Evolutionary conservation across 2,888 invertebrate genomes (phyloP), one percentile per base, ranked within the genome.

Genomic region (Synanthedon formicaeformis): DNA sequence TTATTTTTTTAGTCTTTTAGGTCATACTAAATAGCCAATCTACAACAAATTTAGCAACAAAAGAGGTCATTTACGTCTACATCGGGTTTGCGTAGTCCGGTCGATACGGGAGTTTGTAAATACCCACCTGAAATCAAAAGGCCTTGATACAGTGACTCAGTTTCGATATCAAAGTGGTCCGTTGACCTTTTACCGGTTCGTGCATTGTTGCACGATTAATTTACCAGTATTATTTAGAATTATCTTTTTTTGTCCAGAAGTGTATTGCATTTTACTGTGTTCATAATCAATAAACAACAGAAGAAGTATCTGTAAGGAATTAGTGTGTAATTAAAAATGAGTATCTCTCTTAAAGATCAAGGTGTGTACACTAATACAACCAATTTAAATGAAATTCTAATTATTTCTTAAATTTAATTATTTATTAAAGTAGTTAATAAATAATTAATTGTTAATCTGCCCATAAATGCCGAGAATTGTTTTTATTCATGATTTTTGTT

Each of bases 61-160:
- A 34, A 34, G 34, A 34, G 34, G 34, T 34, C 6, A 34, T 34
- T 34, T 34, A 34, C 23, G 34, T 10, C 6, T 10, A 34, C 34
- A 34, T 34, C 10, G 10, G 34, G 34, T 34, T 34, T 34, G 34
- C 18, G 49, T 49, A 49, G 23, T 23, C 11, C 49, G 16, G 11
- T 49, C 23, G 10, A 34, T 34, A 34, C 34, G 23, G 49, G 49
- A 49, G 49, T 49, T 66, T 57, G 64, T 66, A 62, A 34, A 70
- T 56, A 65, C 67, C 58, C 66, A 74, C 69, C 79, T 81, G 80
- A 82, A 85, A 82, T 75, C 66, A 55, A 55, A 63, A 77, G 78
- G 69, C 85, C 85, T 84, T 85, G 85, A 71, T 79, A 81, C 71
- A 82, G 77, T 84, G 82, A 85, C 85, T 86, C 81, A 81, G 80